Evolutionary conservation across 1,140 invertebrate genomes (phyloP), one percentile per base, ranked within the genome.

Genomic region (Drepana arcuata): DNA sequence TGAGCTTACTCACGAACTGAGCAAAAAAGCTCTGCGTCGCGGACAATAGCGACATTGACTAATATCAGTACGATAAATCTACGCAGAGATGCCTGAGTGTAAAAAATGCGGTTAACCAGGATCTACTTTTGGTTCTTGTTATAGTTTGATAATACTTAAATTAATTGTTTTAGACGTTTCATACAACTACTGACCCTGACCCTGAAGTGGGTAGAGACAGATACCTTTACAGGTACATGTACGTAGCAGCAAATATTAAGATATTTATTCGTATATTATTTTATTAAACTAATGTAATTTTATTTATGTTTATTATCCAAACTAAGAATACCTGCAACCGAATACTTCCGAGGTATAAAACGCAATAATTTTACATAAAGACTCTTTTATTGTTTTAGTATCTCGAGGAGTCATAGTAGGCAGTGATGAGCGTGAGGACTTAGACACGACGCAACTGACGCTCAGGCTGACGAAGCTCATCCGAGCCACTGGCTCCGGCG

Each of bases 391-490:
- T 21, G 18, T 21, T 21, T 21, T 21, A 88, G 88, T 92, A 5
- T 88, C 89, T 0, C 81, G 89, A 46, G 91, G 90, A 0, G 87
- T 87, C 7, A 89, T 93, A 48, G 86, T 87, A 12, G 86, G 87
- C 7, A 86, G 90, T 1, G 86, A 90, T 44, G 85, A 88, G 30
- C 75, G 87, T 9, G 79, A 86, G 3, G 87, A 88, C 18, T 59
- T 90, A 23, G 88, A 92, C 54, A 81, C 86, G 5, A 88, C 90
- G 0, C 88, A 91, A 49, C 72, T 92, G 28, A 86, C 87, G 0
- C 74, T 92, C n/a, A 85, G 87, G 16, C 79, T 91, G 7, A 91
- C 87, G 0, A 91, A 90, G 56, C 83, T 90, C 6, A 85, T 92
- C 16, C 83, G 90, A 7, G 88, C 85, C 16, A 84, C 84, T 2